Base-by-base conservation (phyloP, 2,888 invertebrate species). In the Acronicta alni region DNA sequence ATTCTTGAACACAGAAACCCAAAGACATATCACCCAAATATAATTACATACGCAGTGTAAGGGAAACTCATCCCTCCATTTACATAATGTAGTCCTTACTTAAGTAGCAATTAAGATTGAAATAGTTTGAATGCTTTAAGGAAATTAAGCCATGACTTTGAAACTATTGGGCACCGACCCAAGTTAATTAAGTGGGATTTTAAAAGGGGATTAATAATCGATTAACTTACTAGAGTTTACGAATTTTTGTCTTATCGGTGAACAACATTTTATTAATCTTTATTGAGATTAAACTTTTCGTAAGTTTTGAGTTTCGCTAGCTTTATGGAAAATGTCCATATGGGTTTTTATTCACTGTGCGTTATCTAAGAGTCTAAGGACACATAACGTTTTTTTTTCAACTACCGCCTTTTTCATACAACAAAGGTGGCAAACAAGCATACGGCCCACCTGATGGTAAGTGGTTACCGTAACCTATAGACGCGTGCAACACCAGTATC, bases 91-190 rank as follows among this genome's bases (percentile, higher is more conserved):
- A 46, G 69, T 60, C 71, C 49, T 49, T 44, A 47, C 26, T 38
- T 53, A 38, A 49, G 54, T 57, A 56, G 18, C 26, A 56, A 66
- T 30, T 54, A 61, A 69, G 70, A 72, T 72, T 70, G 72, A 73
- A 74, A 74, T 74, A 72, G 74, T 72, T 72, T 9, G 30, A 44
- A 56, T 56, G 43, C 56, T 54, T 20, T 56, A 20, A 23, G 44
- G 55, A 54, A 69, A 57, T 56, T 65, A 47, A 42, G 39, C 26
- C 4, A 9, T 2, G 37, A 52, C 52, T 64, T 70, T 55, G 41
- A 35, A 55, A 70, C 70, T 65, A 52, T 17, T 12, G 45, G 15
- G 46, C 9, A 18, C 17, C 15, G 14, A 14, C 10, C 20, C 7
- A 56, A 68, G 37, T 63, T 72, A 26, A 73, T 57, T 53, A 57